Percentiles rank a stretch among this genome's conserved stretches.
Conservation (phyloP, 2,797 vertebrate species). For the Falco cherrug region DNA sequence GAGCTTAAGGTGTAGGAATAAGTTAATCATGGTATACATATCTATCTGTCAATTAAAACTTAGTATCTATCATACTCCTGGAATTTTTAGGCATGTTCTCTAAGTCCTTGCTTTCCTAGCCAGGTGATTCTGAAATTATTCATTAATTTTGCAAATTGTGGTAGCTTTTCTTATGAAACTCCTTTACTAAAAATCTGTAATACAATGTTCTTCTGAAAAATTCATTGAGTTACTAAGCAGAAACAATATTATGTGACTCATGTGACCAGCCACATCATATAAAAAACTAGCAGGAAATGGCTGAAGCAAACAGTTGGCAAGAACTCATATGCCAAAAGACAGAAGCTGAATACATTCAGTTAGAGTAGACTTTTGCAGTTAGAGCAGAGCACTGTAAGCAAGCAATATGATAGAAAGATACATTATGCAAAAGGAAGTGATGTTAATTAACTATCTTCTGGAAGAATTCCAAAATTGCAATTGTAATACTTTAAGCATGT, state of each 20-base stretch:
- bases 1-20: neutral
- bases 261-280: rapidly evolving
- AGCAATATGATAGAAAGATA: neutral
- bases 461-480: neutral
- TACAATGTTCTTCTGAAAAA: neutral
- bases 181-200: neutral
- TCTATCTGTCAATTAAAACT: neutral
- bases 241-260: neutral
- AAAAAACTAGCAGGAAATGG: neutral
- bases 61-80: neutral
- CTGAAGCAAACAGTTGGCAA: neutral
- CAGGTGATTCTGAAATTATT: neutral
- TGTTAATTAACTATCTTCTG: neutral
- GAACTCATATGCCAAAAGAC: neutral
- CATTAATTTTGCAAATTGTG: neutral
- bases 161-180: neutral
- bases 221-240: neutral
- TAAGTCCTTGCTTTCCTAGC: neutral
- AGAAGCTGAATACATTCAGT: neutral
- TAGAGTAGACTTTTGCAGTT: neutral
- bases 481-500: neutral
- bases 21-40: neutral
- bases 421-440: neutral
- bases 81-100: neutral
- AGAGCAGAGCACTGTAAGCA: neutral